phyloP scores from a whole-genome alignment of 2,888 invertebrate species.

The Physocephala rufipes region DNA sequence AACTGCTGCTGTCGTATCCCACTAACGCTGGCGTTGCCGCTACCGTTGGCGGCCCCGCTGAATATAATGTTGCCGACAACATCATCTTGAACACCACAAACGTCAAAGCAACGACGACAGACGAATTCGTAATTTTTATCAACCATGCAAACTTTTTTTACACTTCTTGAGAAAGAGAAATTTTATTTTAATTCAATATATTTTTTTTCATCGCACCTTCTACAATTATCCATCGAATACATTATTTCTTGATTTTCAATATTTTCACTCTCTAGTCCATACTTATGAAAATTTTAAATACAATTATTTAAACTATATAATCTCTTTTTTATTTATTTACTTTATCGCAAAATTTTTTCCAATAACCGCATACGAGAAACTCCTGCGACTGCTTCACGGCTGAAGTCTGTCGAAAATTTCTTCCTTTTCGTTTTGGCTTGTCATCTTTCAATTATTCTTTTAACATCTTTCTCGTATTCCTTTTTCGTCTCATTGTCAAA shows the following conservation, averaged over 20 bases:
- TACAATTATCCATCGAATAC: constrained; percentile 30
- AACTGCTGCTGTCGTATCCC: constrained; percentile 22
- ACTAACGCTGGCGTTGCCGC: constrained; percentile 12
- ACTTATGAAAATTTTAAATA: constrained; percentile 3
- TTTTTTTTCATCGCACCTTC: constrained; percentile 37
- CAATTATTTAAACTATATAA: constrained; percentile 18
- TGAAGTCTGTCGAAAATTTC: constrained; percentile 46
- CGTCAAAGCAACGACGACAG: not conserved
- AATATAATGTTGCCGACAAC: no score
- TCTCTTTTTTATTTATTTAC: constrained; percentile 17
- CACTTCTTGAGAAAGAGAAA: constrained; percentile 37
- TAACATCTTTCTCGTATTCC: constrained; percentile 2
- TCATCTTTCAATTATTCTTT: constrained; percentile 5
- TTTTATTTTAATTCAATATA: constrained; percentile 31
- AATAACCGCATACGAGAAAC: constrained; percentile 42
- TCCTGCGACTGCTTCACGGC: constrained; percentile 45
- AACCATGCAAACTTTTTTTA: constrained; percentile 13
- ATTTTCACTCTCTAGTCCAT: constrained; percentile 24
- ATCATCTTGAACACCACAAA: constrained; percentile 8
- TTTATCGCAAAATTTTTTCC: not conserved
- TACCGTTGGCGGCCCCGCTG: constrained; percentile 1
- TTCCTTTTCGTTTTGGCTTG: constrained; percentile 39
- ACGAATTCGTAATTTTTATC: constrained; percentile 25
- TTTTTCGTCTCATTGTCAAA: constrained; percentile 30
- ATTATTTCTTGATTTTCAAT: not conserved